Percentiles rank a stretch among this genome's conserved stretches.
phyloP scores from a whole-genome alignment of 92 coral and sea anemone species.

The Palythoa grandis region DNA sequence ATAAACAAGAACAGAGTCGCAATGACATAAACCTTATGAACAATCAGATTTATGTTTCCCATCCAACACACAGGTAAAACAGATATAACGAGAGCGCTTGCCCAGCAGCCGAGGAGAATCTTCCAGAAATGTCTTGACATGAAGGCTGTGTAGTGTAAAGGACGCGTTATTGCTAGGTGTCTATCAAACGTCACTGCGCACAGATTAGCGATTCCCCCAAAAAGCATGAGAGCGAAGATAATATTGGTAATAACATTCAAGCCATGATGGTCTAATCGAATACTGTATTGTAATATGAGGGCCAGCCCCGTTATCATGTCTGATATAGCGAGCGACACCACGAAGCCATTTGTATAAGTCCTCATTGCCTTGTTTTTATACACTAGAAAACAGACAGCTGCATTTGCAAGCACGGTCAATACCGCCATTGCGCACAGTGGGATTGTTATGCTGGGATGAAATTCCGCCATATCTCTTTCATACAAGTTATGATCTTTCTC shows the following conservation, averaged over 20 bases:
- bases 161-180: constrained; percentile 76
- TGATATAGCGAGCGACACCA: constrained; percentile 83
- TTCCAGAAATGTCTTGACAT: constrained; percentile 67
- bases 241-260: constrained; percentile 65
- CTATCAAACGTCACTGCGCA: constrained; percentile 88
- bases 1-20: constrained; percentile 57
- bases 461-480: background rate
- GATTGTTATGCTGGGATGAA: constrained; percentile 43
- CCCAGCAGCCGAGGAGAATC: constrained; percentile 69
- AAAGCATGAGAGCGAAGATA: constrained; percentile 69
- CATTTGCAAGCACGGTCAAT: constrained; percentile 58
- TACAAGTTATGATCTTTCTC: background rate
- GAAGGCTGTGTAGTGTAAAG: constrained; percentile 67
- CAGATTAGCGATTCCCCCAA: constrained; percentile 80
- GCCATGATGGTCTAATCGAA: constrained; percentile 59
- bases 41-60: constrained; percentile 47
- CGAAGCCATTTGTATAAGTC: constrained; percentile 80
- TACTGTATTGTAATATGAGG: constrained; percentile 72
- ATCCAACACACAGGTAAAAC: constrained; percentile 74
- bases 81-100: constrained; percentile 61
- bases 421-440: constrained; percentile 63
- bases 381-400: constrained; percentile 73
- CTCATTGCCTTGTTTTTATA: constrained; percentile 73
- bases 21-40: constrained; percentile 67
- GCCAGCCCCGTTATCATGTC: constrained; percentile 78